A percentile compares a stretch with the other conserved stretches of the same genome.
phyloP scores from a whole-genome alignment of 2,888 invertebrate species.

The Pelosia muscerda region DNA sequence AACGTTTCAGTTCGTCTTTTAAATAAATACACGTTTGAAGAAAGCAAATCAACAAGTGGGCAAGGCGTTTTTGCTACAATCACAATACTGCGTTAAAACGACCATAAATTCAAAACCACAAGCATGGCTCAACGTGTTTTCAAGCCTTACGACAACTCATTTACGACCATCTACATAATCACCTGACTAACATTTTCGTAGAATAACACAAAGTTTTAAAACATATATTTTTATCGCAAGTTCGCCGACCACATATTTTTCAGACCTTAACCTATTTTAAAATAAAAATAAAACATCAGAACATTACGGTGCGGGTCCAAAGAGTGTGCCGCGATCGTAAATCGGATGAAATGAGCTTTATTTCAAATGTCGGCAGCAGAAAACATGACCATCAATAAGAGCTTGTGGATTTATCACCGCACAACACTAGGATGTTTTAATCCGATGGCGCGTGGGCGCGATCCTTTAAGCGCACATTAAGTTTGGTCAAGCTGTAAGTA shows the following conservation, averaged over 20 bases:
- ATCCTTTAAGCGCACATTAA: conserved; percentile 50
- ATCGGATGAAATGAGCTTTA: conserved; percentile 52
- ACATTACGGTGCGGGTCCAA: conserved; percentile 32
- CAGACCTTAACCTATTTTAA: conserved; percentile 40
- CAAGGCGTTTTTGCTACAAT: not conserved
- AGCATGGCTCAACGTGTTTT: not conserved
- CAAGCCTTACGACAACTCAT: not conserved
- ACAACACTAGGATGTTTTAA: conserved; percentile 59
- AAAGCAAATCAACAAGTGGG: not conserved
- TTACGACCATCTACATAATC: not conserved
- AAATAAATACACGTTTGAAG: not conserved
- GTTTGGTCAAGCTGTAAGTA: conserved; percentile 43
- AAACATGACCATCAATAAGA: conserved; percentile 59
- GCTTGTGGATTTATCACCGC: conserved; percentile 57
- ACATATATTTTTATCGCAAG: not conserved
- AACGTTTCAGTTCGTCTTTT: not conserved
- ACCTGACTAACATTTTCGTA: not conserved
- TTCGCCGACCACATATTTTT: conserved; percentile 24
- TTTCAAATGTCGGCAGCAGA: conserved; percentile 54
- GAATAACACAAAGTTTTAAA: conserved; percentile 1
- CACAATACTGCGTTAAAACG: not conserved
- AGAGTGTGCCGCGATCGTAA: conserved; percentile 44
- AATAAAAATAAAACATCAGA: conserved; percentile 30
- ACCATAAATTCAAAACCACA: conserved; percentile 9
- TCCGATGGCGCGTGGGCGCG: conserved; percentile 54